These are phyloP conservation scores for Egretta garzetta DNA, from an alignment of 2,113 vertebrate genomes.

Conservation along the genomic window DNA sequence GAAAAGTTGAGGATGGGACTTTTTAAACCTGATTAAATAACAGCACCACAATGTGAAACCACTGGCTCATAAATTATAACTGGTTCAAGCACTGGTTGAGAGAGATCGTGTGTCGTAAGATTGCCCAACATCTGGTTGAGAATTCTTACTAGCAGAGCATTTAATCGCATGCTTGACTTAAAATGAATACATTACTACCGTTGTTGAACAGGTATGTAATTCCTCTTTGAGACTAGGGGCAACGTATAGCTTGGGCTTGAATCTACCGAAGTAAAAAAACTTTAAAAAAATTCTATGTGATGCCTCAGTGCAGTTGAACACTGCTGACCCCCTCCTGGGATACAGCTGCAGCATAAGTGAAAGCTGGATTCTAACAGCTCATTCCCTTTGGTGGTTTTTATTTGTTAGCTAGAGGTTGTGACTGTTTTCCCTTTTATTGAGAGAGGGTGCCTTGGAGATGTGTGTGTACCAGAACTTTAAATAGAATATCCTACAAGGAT, in stretches of 20 bases:
- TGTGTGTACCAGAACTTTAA: neutral
- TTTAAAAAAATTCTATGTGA: neutral
- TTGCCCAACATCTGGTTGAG: neutral
- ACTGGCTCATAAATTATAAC: neutral
- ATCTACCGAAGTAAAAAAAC: neutral
- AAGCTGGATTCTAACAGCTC: neutral
- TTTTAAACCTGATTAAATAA: neutral
- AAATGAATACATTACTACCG: neutral
- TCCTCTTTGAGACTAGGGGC: neutral
- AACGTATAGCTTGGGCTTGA: neutral
- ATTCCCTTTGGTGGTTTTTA: neutral
- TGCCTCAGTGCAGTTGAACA: neutral
- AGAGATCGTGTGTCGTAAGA: neutral
- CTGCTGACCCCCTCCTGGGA: neutral
- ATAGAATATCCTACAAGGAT: neutral
- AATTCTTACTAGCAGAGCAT: neutral
- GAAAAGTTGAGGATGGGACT: neutral
- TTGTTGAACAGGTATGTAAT: neutral
- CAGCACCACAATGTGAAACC: neutral
- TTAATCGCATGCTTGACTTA: neutral
- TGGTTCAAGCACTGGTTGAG: neutral
- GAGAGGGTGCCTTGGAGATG: neutral
- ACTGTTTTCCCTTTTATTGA: neutral
- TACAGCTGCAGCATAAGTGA: fast-evolving
- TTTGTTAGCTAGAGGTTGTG: neutral